phyloP scores from a whole-genome alignment of 2,113 vertebrate genomes.

The Tupaia chinensis region DNA sequence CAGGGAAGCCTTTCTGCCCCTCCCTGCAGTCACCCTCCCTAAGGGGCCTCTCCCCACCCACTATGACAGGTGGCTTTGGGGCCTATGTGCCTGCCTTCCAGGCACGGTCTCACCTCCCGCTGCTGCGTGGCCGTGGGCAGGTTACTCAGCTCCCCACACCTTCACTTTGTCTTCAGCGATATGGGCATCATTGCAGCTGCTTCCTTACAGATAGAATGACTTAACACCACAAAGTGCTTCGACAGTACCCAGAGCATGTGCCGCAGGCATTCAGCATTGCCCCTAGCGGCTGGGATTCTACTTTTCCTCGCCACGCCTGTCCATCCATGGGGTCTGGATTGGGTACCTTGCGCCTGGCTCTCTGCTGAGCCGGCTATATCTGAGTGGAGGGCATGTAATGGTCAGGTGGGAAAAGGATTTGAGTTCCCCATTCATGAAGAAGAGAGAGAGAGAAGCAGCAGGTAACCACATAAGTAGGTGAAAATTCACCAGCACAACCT shows the following conservation, averaged over 20 bases:
- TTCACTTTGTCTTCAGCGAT: background rate
- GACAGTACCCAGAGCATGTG: rapidly evolving
- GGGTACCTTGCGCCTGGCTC: background rate
- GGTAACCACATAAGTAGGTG: background rate
- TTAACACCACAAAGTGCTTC: background rate
- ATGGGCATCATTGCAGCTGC: background rate
- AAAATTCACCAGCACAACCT: rapidly evolving
- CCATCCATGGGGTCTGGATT: rapidly evolving
- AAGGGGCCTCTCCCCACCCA: background rate
- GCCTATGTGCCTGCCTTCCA: background rate
- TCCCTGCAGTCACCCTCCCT: background rate
- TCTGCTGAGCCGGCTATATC: background rate
- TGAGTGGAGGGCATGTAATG: background rate
- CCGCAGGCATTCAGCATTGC: no score
- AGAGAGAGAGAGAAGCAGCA: background rate
- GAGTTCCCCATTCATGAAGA: background rate
- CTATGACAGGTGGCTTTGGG: no score
- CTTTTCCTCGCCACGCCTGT: rapidly evolving
- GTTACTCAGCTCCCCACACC: background rate
- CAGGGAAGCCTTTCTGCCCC: background rate
- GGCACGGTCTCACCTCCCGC: background rate
- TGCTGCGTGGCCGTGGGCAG: background rate
- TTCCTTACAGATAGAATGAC: background rate
- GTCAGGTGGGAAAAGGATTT: background rate
- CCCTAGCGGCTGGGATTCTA: background rate